Percentiles rank a stretch among this genome's conserved stretches.
These are phyloP conservation scores for Hippocampus comes DNA, from an alignment of 2,113 vertebrate species.

Conservation along the genomic window DNA sequence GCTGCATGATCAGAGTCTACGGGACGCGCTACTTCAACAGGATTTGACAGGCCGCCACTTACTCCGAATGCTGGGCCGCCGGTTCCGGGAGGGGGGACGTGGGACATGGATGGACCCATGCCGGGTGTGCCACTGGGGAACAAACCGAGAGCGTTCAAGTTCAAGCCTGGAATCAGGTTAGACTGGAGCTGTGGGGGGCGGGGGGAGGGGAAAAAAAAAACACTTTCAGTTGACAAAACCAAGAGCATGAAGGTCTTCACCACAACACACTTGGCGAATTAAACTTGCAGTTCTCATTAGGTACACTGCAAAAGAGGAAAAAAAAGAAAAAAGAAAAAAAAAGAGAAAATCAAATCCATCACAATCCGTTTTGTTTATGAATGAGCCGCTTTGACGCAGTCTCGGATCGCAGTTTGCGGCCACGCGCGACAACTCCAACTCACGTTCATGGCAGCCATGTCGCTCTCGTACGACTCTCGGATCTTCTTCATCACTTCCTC, in stretches of 20 bases:
- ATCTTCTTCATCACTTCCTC: slow-evolving; percentile 99
- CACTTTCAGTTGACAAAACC: background rate
- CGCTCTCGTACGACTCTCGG: slow-evolving; percentile 94
- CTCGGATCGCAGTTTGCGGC: no score
- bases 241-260: background rate
- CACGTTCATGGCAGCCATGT: slow-evolving; percentile 97
- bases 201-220: background rate
- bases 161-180: slow-evolving; percentile 96
- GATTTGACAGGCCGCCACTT: slow-evolving; percentile 54
- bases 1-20: background rate
- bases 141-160: slow-evolving; percentile 94
- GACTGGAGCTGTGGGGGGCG: slow-evolving; percentile 86
- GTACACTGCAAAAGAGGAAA: no score
- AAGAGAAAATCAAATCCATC: no score
- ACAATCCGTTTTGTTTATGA: no score
- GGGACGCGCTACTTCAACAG: background rate
- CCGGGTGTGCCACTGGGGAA: slow-evolving; percentile 88
- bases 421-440: slow-evolving; percentile 40
- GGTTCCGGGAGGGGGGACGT: slow-evolving; percentile 81
- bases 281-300: background rate
- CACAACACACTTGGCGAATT: background rate
- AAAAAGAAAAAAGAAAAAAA: no score
- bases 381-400: background rate
- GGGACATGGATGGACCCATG: slow-evolving; percentile 86
- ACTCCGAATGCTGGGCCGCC: slow-evolving; percentile 90